phyloP scores from a whole-genome alignment of 23 tunicate genomes.

The Trididemnum nubilum region DNA sequence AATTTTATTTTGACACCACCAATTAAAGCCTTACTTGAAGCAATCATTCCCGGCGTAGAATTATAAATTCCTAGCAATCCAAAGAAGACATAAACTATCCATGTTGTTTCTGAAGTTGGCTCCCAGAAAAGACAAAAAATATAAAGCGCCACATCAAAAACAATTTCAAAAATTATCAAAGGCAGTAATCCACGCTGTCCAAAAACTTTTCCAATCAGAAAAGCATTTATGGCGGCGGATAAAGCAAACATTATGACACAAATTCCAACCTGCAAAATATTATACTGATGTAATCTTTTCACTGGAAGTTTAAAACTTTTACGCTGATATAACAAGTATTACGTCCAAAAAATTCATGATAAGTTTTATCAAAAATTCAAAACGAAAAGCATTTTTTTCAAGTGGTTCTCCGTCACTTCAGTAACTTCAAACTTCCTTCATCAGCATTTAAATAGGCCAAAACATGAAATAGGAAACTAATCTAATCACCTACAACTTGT shows the following conservation, averaged over 20 bases:
- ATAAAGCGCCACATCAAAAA: slow-evolving; percentile 25
- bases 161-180: neutral
- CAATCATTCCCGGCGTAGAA: neutral
- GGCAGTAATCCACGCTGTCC: neutral
- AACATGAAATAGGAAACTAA: no score
- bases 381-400: no score
- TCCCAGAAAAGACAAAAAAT: slow-evolving; percentile 39
- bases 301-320: neutral
- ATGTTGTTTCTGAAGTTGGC: slow-evolving; percentile 37
- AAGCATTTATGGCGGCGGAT: neutral
- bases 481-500: no score
- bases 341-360: no score
- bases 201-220: slow-evolving; percentile 1
- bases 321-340: no score
- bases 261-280: slow-evolving; percentile 50
- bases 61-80: slow-evolving; percentile 29
- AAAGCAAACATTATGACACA: slow-evolving; percentile 26
- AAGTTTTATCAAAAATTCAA: no score
- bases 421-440: no score
- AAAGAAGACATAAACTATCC: slow-evolving; percentile 32
- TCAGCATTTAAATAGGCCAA: no score
- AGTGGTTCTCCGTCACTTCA: no score
- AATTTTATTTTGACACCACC: no score
- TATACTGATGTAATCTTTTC: no score
- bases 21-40: no score